Base-by-base conservation (phyloP, 1,140 invertebrate species). In the Apis dorsata region DNA sequence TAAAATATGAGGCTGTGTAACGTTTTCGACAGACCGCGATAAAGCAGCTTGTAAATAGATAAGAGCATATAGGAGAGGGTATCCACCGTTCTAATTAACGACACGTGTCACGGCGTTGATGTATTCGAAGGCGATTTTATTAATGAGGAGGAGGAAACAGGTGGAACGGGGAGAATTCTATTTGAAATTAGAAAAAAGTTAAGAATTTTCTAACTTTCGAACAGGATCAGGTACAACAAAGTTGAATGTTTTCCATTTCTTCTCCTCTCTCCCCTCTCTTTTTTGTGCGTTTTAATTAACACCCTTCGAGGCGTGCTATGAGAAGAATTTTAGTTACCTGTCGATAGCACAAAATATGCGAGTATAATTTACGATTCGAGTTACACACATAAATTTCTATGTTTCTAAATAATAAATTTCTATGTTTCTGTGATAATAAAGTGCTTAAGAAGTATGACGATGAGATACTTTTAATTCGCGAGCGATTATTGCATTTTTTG, bases 11-110 rank as follows among this genome's bases (percentile, higher is more conserved):
- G 55, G 15, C 49, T 19, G 44, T 15, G 44, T 17, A 74, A 5
- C 55, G 65, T 77, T 77, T 77, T 82, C 73, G 80, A 82, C 80
- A 70, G 72, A 62, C 17, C 80, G 65, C 74, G 73, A 82, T 82
- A 82, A 82, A 81, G 53, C 44, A 13, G 44, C 80, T 82, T 82
- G 80, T 82, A 82, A 19, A 53, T 55, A 77, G 74, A 82, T 81
- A 81, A 81, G 21, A 49, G n/a, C 44, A 44, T 49, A 3, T 7
- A 5, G 24, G 12, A 34, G 65, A 62, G 62, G 62, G 72, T 60
- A 75, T 71, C 49, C 8, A 34, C 57, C 12, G 66, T 21, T 73
- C 79, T 81, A 74, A 81, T 81, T 81, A 81, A 62, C 62, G 60
- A 81, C 79, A 75, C 62, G 79, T 81, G 79, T 81, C 71, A 44